phyloP scores from a whole-genome alignment of 1,140 invertebrate species.

The Zeugodacus cucurbitae region DNA sequence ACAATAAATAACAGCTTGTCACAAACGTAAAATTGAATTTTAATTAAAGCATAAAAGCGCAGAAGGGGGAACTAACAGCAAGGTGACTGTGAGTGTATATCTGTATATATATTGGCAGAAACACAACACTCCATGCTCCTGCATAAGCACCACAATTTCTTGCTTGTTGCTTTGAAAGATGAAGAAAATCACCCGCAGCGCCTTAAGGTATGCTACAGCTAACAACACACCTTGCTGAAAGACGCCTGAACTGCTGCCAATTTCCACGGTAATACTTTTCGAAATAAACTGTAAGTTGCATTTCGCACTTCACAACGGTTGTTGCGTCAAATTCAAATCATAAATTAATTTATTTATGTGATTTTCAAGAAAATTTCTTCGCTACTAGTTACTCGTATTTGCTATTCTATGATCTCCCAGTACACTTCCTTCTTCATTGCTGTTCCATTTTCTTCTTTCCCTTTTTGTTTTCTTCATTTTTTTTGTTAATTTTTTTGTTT shows the following conservation, averaged over 20 bases:
- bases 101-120: background rate
- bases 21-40: slow-evolving; percentile 37
- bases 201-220: background rate
- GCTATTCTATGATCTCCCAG: background rate
- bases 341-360: slow-evolving; percentile 12
- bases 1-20: slow-evolving; percentile 1
- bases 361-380: background rate
- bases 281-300: background rate
- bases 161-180: background rate
- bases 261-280: background rate
- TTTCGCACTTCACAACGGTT: background rate
- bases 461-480: background rate
- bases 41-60: slow-evolving; percentile 18
- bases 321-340: background rate
- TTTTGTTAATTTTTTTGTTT: background rate
- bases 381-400: background rate
- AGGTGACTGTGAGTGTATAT: background rate
- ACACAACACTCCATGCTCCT: background rate
- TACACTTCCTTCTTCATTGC: background rate
- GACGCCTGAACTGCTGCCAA: background rate
- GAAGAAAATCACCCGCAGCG: background rate
- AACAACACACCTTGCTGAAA: background rate
- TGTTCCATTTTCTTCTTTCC: background rate
- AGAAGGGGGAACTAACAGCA: too few species aligned
- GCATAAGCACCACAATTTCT: background rate